Percentiles rank a stretch among this genome's conserved stretches.
Evolutionary conservation across 2,888 invertebrate species (phyloP).

Genomic region (Scaptomyza polygonia): DNA sequence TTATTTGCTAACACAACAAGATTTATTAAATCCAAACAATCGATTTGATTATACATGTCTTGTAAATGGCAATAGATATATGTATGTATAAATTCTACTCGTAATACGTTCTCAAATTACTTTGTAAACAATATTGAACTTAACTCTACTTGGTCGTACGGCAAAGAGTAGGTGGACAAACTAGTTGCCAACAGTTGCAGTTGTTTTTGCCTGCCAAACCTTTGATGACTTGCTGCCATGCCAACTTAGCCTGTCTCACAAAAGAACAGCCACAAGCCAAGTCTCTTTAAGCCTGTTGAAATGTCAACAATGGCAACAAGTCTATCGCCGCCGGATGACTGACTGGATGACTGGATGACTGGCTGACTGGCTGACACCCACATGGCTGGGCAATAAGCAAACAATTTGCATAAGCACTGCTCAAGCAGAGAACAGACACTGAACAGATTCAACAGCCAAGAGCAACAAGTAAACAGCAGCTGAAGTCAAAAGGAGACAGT

Average conservation of each 20-base stretch:
- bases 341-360: slow-evolving; percentile 40
- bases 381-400: slow-evolving; percentile 72
- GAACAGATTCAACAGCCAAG: slow-evolving; percentile 27
- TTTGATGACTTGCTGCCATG: slow-evolving; percentile 49
- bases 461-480: slow-evolving; percentile 33
- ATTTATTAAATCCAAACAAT: slow-evolving; percentile 1
- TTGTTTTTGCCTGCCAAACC: slow-evolving; percentile 17
- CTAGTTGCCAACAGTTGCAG: slow-evolving; percentile 14
- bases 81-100: neutral
- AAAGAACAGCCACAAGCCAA: slow-evolving; percentile 30
- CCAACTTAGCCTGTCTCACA: slow-evolving; percentile 54
- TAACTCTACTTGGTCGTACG: neutral
- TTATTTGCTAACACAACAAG: slow-evolving; percentile 12
- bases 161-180: slow-evolving; percentile 23
- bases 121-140: neutral
- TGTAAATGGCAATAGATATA: neutral
- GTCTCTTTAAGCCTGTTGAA: slow-evolving; percentile 68
- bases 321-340: slow-evolving; percentile 58
- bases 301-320: slow-evolving; percentile 77
- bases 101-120: neutral
- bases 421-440: slow-evolving; percentile 38
- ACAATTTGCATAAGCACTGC: slow-evolving; percentile 79
- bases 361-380: slow-evolving; percentile 71
- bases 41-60: slow-evolving; percentile 4
- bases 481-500: slow-evolving; percentile 41